Evolutionary conservation across 64 coral and sea anemone genomes (phyloP).

Genomic region (Stichodactyla helianthus): DNA sequence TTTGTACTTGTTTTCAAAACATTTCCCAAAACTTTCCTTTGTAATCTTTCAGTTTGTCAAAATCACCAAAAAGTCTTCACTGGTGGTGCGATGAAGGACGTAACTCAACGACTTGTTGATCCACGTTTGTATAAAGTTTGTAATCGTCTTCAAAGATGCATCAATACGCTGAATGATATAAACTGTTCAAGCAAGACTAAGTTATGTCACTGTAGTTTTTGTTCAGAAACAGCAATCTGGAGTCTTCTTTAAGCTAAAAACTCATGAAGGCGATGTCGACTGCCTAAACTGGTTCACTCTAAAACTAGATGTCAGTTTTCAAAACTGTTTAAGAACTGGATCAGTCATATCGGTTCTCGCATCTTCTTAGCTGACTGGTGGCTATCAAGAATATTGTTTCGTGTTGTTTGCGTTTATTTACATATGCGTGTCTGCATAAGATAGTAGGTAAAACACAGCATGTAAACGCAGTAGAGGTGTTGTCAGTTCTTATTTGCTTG

Average conservation of each 20-base stretch:
- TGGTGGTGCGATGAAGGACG: background rate
- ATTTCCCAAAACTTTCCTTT: background rate
- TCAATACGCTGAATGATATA: background rate
- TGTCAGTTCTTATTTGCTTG: background rate
- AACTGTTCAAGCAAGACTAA: background rate
- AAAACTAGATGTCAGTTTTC: background rate
- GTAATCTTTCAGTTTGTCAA: background rate
- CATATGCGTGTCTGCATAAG: slow-evolving; percentile 4
- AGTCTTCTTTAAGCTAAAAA: background rate
- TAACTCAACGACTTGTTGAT: too few species aligned
- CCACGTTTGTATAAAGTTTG: background rate
- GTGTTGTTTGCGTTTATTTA: slow-evolving; percentile 3
- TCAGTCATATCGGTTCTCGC: background rate
- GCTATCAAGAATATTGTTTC: background rate
- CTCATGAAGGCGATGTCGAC: background rate
- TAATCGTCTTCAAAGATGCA: background rate
- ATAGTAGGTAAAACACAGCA: slow-evolving; percentile 1
- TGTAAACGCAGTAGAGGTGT: background rate
- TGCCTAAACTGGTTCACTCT: background rate
- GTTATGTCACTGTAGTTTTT: background rate
- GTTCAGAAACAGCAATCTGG: background rate
- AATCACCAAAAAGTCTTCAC: background rate
- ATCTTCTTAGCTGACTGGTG: background rate
- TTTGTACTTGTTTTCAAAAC: background rate
- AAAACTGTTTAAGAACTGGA: background rate